Evolutionary conservation across 2,113 vertebrate species (phyloP), one percentile per base, ranked within the genome.

Genomic region (Coptodon rendalli): DNA sequence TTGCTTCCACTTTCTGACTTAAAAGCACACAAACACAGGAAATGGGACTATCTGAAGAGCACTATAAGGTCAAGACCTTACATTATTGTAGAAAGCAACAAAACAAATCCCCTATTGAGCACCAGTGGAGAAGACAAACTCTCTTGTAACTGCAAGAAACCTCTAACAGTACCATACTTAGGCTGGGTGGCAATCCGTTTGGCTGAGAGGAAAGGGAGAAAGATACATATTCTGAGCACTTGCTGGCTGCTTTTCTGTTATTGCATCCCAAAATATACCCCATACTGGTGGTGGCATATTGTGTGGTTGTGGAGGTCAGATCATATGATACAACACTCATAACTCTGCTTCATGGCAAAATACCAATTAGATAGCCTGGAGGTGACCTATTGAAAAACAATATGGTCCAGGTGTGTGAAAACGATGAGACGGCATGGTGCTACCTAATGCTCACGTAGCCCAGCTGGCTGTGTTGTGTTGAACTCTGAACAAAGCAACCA

Each of bases 131-230:
- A 50, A 76, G 71, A 76, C 71, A 48, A 48, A n/a, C 31, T 36
- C 61, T 19, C 34, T 13, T 36, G 61, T 36, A 36, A 5, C 17
- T 11, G 17, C 17, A 66, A 66, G 3, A 66, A n/a, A 76, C 24
- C 24, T 76, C 24, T 12, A 48, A 78, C 16, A 12, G 43, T 50
- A 31, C 43, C 71, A 50, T 2, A 48, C 14, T 45, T 17, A 76
- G 24, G 1, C 9, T 48, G 24, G 43, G 43, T 76, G 43, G 43
- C 40, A 76, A 50, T 12, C 71, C 3, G 0, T 76, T 76, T 76
- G 0, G 40, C 40, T 76, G 1, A 29, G 24, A 48, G 24, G 24
- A 48, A 76, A 48, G 0, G 0, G 22, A 43, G 9, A 76, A 50
- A 6, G 1, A 48, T 1, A 0, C 5, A 43, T 13, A 50, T 16